Base-by-base conservation (phyloP, 1,140 invertebrate genomes). In the Diabrotica virgifera region DNA sequence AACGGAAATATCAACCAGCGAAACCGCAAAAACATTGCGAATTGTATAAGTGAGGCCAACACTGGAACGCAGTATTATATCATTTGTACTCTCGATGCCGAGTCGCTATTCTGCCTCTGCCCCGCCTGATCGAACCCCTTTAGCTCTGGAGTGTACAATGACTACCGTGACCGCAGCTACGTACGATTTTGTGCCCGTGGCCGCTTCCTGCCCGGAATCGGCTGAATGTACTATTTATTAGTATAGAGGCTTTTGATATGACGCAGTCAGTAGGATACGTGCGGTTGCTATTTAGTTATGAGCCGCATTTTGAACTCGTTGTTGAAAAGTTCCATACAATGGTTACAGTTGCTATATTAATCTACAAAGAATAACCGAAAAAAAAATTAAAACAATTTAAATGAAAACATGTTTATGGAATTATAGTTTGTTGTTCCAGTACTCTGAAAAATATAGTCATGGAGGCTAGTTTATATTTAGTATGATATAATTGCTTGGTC, bases 221-320 rank as follows among this genome's bases (percentile, higher is more conserved):
- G 40, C 40, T 10, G n/a, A 46, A 46, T 46, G 8, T 46, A 46
- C 40, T 46, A 46, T 46, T 46, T 46, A 46, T 46, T 46, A 46
- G 40, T 46, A 46, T 46, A n/a, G 40, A 46, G n/a, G 40, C 40
- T 46, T 46, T 46, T 46, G 40, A 46, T 46, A 46, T 46, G 40
- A n/a, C 40, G n/a, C 40, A 46, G n/a, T 46, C 40, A 46, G 40
- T 46, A 46, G 40, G 40, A 46, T 46, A 46, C n/a, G 40, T 46
- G 40, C 40, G 40, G 40, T 46, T 46, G 5, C 40, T 3, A 46
- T 46, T 46, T n/a, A 46, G 40, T 46, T 46, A 46, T 46, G 40
- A 10, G n/a, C 6, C 40, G 40, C 8, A 2, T 46, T 46, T 46
- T 10, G 40, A 46, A n/a, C 40, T 46, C 3, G n/a, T 46, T 46